Evolutionary conservation across 1,140 invertebrate genomes (phyloP).

Genomic region (Ephestia elutella): DNA sequence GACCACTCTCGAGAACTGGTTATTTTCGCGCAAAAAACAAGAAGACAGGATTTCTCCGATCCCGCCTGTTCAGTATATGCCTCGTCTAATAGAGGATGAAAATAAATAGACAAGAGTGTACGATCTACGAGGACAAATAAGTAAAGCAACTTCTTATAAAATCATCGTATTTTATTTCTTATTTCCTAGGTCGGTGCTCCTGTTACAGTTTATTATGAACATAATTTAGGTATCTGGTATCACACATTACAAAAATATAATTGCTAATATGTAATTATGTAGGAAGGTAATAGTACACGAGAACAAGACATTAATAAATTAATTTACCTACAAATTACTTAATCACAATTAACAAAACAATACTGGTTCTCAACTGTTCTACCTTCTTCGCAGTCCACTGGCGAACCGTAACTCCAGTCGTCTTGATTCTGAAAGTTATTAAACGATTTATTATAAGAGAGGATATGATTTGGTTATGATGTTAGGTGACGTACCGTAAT

Average conservation of each 20-base stretch:
- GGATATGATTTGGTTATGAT: too few species aligned
- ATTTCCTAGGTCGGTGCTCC: too few species aligned
- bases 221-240: too few species aligned
- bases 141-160: background rate
- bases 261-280: too few species aligned
- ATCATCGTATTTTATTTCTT: too few species aligned
- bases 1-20: constrained; percentile 28
- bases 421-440: constrained; percentile 9
- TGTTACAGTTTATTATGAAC: too few species aligned
- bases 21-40: constrained; percentile 56
- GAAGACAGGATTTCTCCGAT: constrained; percentile 31
- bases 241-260: too few species aligned
- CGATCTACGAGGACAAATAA: background rate
- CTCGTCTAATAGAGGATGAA: background rate
- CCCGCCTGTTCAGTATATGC: constrained; percentile 19
- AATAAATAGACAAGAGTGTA: background rate
- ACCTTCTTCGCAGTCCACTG: background rate
- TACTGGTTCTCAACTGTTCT: background rate
- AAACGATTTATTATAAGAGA: background rate
- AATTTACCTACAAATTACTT: too few species aligned
- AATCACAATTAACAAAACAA: background rate
- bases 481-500: too few species aligned
- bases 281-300: too few species aligned
- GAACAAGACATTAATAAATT: too few species aligned
- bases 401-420: constrained; percentile 8